Base-by-base conservation (phyloP, 1,140 invertebrate genomes). In the Leptinotarsa lineolata region DNA sequence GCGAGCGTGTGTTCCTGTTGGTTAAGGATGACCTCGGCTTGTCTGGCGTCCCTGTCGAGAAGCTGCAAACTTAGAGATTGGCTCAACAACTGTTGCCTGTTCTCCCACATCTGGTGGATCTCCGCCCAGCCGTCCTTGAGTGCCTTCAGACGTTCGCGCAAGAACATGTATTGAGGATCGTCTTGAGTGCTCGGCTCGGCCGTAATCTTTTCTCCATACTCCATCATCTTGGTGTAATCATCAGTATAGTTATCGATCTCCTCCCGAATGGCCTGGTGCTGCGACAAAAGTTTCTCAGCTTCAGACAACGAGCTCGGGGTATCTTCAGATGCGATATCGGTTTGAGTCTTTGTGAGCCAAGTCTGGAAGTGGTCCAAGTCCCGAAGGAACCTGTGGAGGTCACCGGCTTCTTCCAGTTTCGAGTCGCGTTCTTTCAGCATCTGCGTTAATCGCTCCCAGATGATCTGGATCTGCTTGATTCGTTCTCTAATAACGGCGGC, bases 101-200 rank as follows among this genome's bases (percentile, higher is more conserved):
- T 99, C 82, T 98, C 97, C 97, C 97, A 99, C 98, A 99, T 99
- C 86, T 99, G 95, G 79, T 98, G 94, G 64, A 99, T 86, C 83
- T 99, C 98, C 75, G 97, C 95, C 98, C 98, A 99, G 69, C 97
- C 98, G 88, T 99, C 97, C 85, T 98, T 95, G 54, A 99, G 86
- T 1, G 97, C 98, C 87, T 98, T 98, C 73, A 99, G 87, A 73
- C 98, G 90, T 86, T 98, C 97, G 68, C 96, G 89, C 78, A 99
- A 86, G 92, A 99, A 99, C 96, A 99, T 98, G 86, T 99, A 99
- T 86, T 99, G 97, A 69, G 97, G 96, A 87, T 99, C 98, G 76
- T 95, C 93, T 76, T 92, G 91, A 4, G 94, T 94, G 20, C 76
- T 78, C 18, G 77, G 80, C 74, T 87, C 96, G 72, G 93, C 93